Base-by-base conservation (phyloP, 2,113 vertebrate species). In the Catharus bicknelli region DNA sequence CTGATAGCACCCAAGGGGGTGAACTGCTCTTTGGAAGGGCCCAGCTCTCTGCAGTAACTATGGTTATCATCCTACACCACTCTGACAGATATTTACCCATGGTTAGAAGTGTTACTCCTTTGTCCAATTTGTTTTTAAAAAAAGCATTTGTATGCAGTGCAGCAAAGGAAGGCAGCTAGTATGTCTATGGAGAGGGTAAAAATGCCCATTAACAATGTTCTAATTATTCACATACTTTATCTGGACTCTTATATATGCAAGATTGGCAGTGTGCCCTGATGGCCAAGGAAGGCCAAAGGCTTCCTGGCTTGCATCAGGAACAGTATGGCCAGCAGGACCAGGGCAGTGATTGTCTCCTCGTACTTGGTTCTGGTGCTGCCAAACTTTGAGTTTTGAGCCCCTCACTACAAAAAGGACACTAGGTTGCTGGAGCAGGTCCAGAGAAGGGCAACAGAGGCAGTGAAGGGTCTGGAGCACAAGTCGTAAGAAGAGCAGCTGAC, bases 61-160 rank as follows among this genome's bases (percentile, higher is more conserved):
- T 19, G 27, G 16, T 53, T 61, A 20, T 25, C 27, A 69, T 53
- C 48, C 40, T n/a, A 54, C 23, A 78, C 19, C 40, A 40, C 54
- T 51, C n/a, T n/a, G 18, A 45, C 14, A 38, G 30, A 30, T 36
- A 43, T 53, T 43, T 20, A 34, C 21, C 20, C 30, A 32, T 32
- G 36, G 20, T 5, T 34, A 67, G 16, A 58, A 58, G 16, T 1
- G 1, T 43, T 48, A 23, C 29, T 67, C 20, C 36, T 51, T 43
- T 0, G 0, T 20, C 13, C 21, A 26, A 4, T 16, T 32, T 11
- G 48, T 55, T 8, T 38, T 38, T 38, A 38, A 36, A 36, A 36
- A 66, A 51, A 59, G 16, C 36, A 36, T 7, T 32, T 32, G 2
- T 45, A 53, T 9, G 12, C 9, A 51, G 53, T 10, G 21, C 53